Evolutionary conservation across 2,888 invertebrate genomes (phyloP), one percentile per base, ranked within the genome.

Genomic region (Plebejus anna): DNA sequence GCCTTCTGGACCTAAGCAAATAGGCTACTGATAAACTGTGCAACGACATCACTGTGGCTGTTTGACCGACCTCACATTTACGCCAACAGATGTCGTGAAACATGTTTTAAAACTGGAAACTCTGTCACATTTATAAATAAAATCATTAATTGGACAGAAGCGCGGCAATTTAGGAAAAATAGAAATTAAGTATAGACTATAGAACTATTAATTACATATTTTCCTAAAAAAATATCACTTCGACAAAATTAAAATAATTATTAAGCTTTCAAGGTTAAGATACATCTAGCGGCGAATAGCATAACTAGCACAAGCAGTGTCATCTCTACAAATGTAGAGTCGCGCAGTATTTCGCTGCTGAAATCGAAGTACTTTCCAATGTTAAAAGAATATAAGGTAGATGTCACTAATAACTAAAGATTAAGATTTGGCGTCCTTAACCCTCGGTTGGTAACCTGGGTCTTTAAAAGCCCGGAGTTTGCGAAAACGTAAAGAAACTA

Each of bases 211-310:
- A 47, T 3, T 47, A 47, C 47, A 47, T 47, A 47, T 47, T 47
- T 9, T 47, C 9, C 47, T 11, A 11, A 47, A 2, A 9, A 9
- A 47, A 47, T 47, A 11, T 47, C 47, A 47, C 9, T 11, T 47
- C 47, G 47, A 47, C 2, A 47, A 47, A 47, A 47, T 11, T 11
- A 2, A 22, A 22, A 22, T 2, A 47, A 47, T 47, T 47, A 32
- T 71, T 38, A 38, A 11, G 6, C 16, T 70, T 7, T 13, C 38
- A 38, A 42, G 36, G 5, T 55, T 47, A 4, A 76, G 66, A 73
- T 86, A 83, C 85, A 85, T 81, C 89, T 88, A 80, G 82, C 79
- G 83, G 76, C 76, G 80, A 87, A 81, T 86, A 88, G 87, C 79
- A 42, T 2, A 66, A 80, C 66, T 66, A 32, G 32, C 4, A 55